Base-by-base conservation (phyloP, 2,797 vertebrate species). In the Gorsachius magnificus region DNA sequence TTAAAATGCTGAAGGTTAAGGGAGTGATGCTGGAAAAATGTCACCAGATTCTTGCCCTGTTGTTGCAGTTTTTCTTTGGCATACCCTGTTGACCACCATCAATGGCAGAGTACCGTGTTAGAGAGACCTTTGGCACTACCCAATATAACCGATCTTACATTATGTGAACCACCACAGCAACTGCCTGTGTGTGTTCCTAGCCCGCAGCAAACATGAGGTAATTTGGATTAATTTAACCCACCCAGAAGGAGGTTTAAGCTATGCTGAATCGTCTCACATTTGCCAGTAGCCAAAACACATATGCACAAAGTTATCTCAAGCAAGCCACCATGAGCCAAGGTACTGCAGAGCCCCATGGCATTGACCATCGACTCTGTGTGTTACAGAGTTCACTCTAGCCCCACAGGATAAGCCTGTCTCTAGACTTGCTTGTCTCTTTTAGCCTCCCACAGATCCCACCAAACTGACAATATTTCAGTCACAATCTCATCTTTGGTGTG, bases 301-400 rank as follows among this genome's bases (percentile, higher is more conserved):
- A 29, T 10, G 15, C 12, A 45, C 36, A 29, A 75, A 60, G 45
- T 82, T 83, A 68, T 33, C 75, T 90, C 71, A 51, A 56, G 46
- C 17, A 12, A 43, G 58, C 18, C 58, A 72, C 12, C 35, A 72
- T 54, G 10, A 88, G 41, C 25, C 64, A 74, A 64, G 25, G 45
- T 51, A 25, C 50, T 19, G 21, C 46, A 0, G 1, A 83, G 29
- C 18, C 25, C 48, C 4, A 0, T 43, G 29, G 45, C 41, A 64
- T 5, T 26, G 4, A 35, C 60, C 24, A 17, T 9, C 29, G 33
- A 41, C 48, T 75, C n/a, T 36, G 13, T 25, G 9, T 7, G 11
- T n/a, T 74, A 35, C 4, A 53, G 45, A 63, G 43, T 9, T 89
- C 77, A 48, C 16, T 33, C 33, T 17, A 76, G 31, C 29, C 24